Percentiles rank a stretch among this genome's conserved stretches.
These are phyloP conservation scores for Colletes gigas DNA, from an alignment of 1,140 invertebrate genomes.

Conservation along the genomic window DNA sequence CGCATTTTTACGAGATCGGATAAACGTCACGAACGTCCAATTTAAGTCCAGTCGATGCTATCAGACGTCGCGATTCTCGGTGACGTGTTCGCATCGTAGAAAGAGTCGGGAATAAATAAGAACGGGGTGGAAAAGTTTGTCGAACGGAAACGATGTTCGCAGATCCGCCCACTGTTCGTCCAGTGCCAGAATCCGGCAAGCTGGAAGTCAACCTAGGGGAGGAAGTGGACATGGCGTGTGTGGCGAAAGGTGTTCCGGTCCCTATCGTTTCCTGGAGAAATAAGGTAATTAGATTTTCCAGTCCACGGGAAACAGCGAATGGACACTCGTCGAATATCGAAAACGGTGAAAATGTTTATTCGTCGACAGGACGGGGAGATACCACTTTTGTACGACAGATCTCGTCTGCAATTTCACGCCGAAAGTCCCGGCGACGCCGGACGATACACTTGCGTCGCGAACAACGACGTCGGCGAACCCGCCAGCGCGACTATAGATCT, in stretches of 20 bases:
- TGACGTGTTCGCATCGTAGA: too few species aligned
- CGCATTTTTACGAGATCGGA: too few species aligned
- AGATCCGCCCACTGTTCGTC: slow-evolving; percentile 86
- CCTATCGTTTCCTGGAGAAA: slow-evolving; percentile 87
- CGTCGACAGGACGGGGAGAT: slow-evolving; percentile 83
- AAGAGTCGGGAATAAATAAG: too few species aligned
- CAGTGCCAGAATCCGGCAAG: slow-evolving; percentile 85
- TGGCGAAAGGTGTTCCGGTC: slow-evolving; percentile 84
- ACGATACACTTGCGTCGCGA: slow-evolving; percentile 86
- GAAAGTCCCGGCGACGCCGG: slow-evolving; percentile 85
- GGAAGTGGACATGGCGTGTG: slow-evolving; percentile 86
- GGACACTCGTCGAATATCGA: too few species aligned
- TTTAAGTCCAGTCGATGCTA: too few species aligned
- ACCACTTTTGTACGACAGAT: slow-evolving; percentile 83
- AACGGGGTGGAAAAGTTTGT: too few species aligned
- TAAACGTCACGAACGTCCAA: too few species aligned
- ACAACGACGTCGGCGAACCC: slow-evolving; percentile 88
- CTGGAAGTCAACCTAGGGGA: slow-evolving; percentile 87
- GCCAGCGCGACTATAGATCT: slow-evolving; percentile 84
- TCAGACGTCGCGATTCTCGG: too few species aligned
- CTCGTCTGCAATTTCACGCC: slow-evolving; percentile 85
- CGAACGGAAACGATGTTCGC: slow-evolving; percentile 32
- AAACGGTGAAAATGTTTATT: slow-evolving; percentile 9
- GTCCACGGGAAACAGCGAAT: too few species aligned
- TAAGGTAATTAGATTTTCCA: slow-evolving; percentile 79